Base-by-base conservation (phyloP, 1,140 invertebrate species). In the Papilio glaucus region DNA sequence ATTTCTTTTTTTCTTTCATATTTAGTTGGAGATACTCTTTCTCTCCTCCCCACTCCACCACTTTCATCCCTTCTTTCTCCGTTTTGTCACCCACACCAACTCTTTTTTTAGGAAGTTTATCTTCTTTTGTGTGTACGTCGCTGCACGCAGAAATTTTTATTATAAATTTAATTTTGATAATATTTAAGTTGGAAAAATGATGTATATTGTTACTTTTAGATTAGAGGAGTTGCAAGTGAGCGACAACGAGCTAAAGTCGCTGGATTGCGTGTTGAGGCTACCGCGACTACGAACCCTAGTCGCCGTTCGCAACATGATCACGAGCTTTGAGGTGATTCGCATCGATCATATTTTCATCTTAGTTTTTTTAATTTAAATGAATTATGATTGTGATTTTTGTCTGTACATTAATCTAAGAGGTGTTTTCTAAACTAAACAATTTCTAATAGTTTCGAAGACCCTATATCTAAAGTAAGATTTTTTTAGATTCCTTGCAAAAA, bases 201-300 rank as follows among this genome's bases (percentile, higher is more conserved):
- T 4, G 12, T 24, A 0, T 10, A 21, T 24, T 74, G 33, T 49
- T 63, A 60, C 10, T 72, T 95, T 94, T 90, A 97, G 96, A 81
- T 89, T 97, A 81, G 94, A 95, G 81, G 95, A 96, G 82, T 84
- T 97, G n/a, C 94, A 95, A 71, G 89, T 96, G 67, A 96, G 96
- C 88, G 94, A 95, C 83, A 97, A 96, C 94, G 94, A 94, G 80
- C 91, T 97, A 76, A 94, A 91, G 74, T 93, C 95, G 42, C 78
- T 97, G 73, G 95, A 96, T 21, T 85, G 92, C 53, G 94, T 94
- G 76, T 82, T 96, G 77, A 92, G 94, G 73, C 87, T 96, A 75
- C 92, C 89, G 63, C 88, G 94, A 68, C 86, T 97, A 68, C 94
- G 94, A 75, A 93, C 90, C 38, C 90, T 96, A 65, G 94, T 94